phyloP scores from a whole-genome alignment of 2,888 invertebrate species.

The Nymphalis c-album region DNA sequence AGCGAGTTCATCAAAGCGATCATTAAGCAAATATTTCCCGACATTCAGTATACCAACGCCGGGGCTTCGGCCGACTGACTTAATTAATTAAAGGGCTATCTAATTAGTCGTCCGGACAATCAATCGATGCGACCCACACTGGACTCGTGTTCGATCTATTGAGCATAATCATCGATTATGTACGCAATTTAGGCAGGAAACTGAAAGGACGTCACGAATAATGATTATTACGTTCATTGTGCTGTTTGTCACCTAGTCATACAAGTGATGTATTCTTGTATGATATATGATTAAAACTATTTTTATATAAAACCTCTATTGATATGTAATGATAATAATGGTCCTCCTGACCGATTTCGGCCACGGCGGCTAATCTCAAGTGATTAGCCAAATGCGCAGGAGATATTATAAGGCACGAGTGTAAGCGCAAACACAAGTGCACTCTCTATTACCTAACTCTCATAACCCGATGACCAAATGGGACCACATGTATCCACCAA shows the following conservation, averaged over 20 bases:
- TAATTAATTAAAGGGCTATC: slow-evolving; percentile 55
- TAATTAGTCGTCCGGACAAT: slow-evolving; percentile 52
- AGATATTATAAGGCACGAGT: too few species aligned
- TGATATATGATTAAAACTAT: too few species aligned
- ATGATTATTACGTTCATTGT: background rate
- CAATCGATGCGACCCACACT: slow-evolving; percentile 41
- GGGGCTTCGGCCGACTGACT: slow-evolving; percentile 44
- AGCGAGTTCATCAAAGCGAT: slow-evolving; percentile 10
- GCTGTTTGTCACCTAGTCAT: background rate
- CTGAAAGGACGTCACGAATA: slow-evolving; percentile 9
- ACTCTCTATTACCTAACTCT: too few species aligned
- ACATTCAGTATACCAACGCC: slow-evolving; percentile 42
- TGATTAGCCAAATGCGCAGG: too few species aligned
- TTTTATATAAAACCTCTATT: too few species aligned
- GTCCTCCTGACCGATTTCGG: too few species aligned
- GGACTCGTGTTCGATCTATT: slow-evolving; percentile 29
- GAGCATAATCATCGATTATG: slow-evolving; percentile 33
- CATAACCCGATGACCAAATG: too few species aligned
- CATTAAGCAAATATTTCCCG: slow-evolving; percentile 44
- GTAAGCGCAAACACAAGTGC: too few species aligned
- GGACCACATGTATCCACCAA: too few species aligned
- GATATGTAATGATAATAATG: too few species aligned
- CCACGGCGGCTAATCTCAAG: too few species aligned
- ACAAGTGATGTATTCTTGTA: too few species aligned
- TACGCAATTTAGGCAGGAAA: slow-evolving; percentile 24